Conservation (phyloP, 2,888 invertebrate species). For the Drosophila longiperda region DNA sequence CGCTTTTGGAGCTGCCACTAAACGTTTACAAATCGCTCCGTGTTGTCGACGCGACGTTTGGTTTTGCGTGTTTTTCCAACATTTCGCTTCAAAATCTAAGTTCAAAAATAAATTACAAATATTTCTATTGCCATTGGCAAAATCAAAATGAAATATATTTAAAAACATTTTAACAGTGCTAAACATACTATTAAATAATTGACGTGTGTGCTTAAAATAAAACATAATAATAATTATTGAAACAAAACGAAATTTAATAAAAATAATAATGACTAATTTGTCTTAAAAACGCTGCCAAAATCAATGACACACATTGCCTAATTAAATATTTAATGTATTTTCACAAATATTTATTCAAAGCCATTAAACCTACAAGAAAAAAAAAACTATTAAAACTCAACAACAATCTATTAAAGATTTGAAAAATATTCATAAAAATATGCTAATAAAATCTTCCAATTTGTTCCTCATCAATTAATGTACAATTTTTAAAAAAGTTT, state of each 20-base stretch:
- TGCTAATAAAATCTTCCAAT: constrained; percentile 11
- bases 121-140: constrained; percentile 16
- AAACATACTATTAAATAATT: background rate
- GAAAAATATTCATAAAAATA: constrained; percentile 18
- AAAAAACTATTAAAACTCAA: constrained; percentile 20
- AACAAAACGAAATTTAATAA: constrained; percentile 1
- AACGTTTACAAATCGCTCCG: constrained; percentile 64
- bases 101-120: constrained; percentile 9
- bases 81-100: constrained; percentile 48
- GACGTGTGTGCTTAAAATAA: constrained; percentile 2
- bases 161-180: constrained; percentile 16
- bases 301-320: background rate
- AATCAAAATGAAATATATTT: constrained; percentile 12
- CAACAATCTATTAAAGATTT: constrained; percentile 16
- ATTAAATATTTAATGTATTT: background rate
- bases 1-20: constrained; percentile 69
- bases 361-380: constrained; percentile 4
- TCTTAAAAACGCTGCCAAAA: background rate
- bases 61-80: constrained; percentile 30
- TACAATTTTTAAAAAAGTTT: constrained; percentile 2
- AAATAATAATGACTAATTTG: constrained; percentile 2
- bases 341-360: background rate
- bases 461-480: background rate
- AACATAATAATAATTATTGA: background rate
- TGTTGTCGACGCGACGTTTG: constrained; percentile 39